Evolutionary conservation across 2,113 vertebrate genomes (phyloP).

Genomic region (Entomyzon cyanotis): DNA sequence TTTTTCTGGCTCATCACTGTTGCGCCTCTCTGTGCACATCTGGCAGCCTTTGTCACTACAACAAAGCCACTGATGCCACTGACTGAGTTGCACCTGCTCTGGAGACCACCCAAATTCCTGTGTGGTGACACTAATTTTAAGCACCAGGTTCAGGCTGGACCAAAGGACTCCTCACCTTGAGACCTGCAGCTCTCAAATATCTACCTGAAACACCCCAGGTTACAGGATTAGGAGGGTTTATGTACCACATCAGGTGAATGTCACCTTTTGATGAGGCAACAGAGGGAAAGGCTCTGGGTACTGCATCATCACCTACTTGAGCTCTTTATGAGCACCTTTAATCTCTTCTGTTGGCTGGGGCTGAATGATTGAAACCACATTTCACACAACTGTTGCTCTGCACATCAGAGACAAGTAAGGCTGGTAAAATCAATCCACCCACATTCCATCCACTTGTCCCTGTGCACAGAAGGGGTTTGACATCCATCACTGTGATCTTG

Average conservation of each 20-base stretch:
- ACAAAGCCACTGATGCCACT: neutral
- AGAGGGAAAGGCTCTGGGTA: neutral
- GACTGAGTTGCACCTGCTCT: neutral
- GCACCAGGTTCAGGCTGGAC: neutral
- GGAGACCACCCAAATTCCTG: neutral
- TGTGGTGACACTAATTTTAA: neutral
- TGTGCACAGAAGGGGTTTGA: neutral
- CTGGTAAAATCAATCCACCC: neutral
- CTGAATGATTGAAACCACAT: neutral
- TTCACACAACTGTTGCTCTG: neutral
- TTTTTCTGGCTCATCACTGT: neutral
- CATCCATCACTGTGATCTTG: fast-evolving
- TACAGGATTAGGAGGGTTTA: neutral
- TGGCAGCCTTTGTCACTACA: neutral
- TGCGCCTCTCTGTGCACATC: neutral
- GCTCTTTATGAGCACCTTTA: neutral
- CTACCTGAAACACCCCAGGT: too few relatives aligned
- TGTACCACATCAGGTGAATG: too few relatives aligned
- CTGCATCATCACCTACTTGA: neutral
- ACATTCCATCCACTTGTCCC: fast-evolving
- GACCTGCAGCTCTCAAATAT: neutral
- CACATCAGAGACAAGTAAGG: neutral
- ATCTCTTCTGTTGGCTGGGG: fast-evolving
- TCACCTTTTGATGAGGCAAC: neutral
- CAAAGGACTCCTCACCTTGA: neutral